Percentiles rank a stretch among this genome's conserved stretches.
Conservation (phyloP, 2,113 vertebrate genomes). For the Microtus oregoni region DNA sequence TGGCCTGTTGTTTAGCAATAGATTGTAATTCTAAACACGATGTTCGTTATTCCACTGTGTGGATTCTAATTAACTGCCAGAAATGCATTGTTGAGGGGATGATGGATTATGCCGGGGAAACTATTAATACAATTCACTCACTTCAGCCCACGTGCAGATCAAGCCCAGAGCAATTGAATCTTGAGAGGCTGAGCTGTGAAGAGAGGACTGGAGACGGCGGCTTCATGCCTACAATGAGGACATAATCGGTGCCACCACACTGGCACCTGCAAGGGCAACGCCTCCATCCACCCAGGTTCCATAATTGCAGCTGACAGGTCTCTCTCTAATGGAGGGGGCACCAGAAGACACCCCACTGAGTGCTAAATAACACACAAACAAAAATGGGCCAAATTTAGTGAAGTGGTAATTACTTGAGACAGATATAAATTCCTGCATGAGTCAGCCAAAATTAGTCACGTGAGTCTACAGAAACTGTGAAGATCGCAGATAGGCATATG, state of each 20-base stretch:
- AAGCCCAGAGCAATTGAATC: conserved; percentile 74
- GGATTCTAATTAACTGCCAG: conserved; percentile 94
- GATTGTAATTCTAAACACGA: conserved; percentile 86
- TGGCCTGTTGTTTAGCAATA: conserved; percentile 72
- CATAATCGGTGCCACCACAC: conserved; percentile 10
- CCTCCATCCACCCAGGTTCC: neutral
- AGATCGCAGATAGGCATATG: neutral
- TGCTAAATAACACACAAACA: neutral
- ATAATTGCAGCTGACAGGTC: neutral
- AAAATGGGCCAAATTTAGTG: neutral
- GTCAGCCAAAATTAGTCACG: neutral
- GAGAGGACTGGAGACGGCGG: neutral
- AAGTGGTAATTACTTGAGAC: neutral
- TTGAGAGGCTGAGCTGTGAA: conserved; percentile 48
- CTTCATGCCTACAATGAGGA: conserved; percentile 59
- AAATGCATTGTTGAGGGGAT: conserved; percentile 89
- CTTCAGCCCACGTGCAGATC: conserved; percentile 80
- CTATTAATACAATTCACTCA: conserved; percentile 89
- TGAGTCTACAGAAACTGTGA: neutral
- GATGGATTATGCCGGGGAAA: conserved; percentile 89
- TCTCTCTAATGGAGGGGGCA: neutral
- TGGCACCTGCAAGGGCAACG: neutral
- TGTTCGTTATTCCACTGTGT: conserved; percentile 84
- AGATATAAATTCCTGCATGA: neutral
- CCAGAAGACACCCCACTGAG: neutral